A percentile compares a stretch with the other conserved stretches of the same genome.
These are phyloP conservation scores for Phaenicophaeus curvirostris DNA, from an alignment of 2,797 vertebrate species.

Conservation along the genomic window DNA sequence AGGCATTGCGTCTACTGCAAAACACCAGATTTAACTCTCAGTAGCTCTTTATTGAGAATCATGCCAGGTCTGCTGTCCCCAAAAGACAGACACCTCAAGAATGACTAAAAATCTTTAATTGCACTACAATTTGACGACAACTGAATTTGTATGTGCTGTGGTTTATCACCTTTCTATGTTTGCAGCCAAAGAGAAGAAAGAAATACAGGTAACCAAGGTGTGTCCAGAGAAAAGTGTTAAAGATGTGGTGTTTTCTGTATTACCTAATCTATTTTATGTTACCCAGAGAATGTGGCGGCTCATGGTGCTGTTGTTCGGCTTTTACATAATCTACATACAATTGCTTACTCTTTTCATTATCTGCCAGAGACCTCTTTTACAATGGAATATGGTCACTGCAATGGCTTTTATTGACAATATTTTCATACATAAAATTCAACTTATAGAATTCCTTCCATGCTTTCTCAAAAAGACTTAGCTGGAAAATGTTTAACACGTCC, in stretches of 20 bases:
- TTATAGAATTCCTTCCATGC: background rate
- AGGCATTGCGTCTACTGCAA: background rate
- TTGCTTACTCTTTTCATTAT: background rate
- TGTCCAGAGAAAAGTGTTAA: background rate
- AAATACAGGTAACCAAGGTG: background rate
- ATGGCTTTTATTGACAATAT: background rate
- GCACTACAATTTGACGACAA: background rate
- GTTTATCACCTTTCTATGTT: background rate
- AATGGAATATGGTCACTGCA: background rate
- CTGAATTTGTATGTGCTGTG: background rate
- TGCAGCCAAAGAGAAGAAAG: background rate
- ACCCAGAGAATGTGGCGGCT: background rate
- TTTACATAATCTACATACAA: background rate
- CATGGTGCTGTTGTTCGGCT: background rate
- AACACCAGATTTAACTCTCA: background rate
- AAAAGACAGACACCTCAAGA: background rate
- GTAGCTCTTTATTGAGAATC: background rate
- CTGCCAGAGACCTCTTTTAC: background rate
- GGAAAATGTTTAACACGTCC: background rate
- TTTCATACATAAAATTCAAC: constrained; percentile 13
- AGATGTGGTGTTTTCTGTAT: background rate
- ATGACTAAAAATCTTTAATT: background rate
- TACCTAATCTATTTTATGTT: background rate
- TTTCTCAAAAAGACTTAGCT: constrained; percentile 1
- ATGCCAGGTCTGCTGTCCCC: background rate